These are phyloP conservation scores for Poeciliopsis presidionis DNA, from an alignment of 2,797 vertebrate species.

Conservation along the genomic window DNA sequence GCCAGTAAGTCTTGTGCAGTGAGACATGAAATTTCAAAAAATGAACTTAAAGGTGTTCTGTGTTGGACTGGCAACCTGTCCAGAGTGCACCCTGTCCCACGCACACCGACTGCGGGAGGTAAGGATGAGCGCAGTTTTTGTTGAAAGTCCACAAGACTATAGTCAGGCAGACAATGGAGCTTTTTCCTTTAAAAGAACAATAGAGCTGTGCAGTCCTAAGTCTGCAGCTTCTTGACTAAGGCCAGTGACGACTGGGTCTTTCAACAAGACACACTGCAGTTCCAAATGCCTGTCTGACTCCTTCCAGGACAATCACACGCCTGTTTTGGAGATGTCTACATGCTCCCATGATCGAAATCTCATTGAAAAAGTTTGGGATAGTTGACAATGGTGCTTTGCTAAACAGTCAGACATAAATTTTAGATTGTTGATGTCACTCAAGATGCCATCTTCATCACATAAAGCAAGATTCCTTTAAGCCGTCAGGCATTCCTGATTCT, in stretches of 20 bases:
- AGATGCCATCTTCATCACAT: too few species aligned
- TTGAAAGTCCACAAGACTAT: not conserved
- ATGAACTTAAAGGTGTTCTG: not conserved
- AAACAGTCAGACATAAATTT: not conserved
- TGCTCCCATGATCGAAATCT: not conserved
- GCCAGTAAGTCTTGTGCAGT: not conserved
- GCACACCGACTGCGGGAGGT: not conserved
- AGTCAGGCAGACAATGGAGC: not conserved
- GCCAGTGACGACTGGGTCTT: not conserved
- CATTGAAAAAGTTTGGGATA: not conserved
- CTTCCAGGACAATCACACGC: not conserved
- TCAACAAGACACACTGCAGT: not conserved
- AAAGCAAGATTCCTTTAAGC: not conserved
- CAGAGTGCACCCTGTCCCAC: not conserved
- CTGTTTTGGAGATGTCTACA: not conserved
- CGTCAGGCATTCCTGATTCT: not conserved
- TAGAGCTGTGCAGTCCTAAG: not conserved
- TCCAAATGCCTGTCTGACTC: not conserved
- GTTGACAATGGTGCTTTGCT: not conserved
- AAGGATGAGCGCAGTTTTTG: not conserved
- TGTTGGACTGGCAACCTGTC: not conserved
- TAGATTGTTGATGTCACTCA: too few species aligned
- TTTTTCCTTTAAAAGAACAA: constrained; percentile 3
- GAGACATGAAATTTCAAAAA: not conserved
- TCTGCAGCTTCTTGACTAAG: not conserved